Base-by-base conservation (phyloP, 2,113 vertebrate species). In the Coracopsis vasa region DNA sequence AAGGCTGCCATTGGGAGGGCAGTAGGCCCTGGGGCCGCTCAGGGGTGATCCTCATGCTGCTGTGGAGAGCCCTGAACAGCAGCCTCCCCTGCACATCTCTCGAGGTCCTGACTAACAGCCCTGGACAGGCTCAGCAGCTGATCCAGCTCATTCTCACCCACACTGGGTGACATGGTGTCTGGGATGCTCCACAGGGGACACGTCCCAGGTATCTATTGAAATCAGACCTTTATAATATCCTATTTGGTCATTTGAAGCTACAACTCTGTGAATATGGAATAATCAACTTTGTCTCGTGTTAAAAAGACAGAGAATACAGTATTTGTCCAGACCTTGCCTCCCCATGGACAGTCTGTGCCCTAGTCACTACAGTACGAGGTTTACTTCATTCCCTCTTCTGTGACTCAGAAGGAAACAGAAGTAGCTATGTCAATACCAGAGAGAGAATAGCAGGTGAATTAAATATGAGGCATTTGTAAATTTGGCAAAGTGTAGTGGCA, bases 401-500 rank as follows among this genome's bases (percentile, higher is more conserved):
- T 0, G 2, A 60, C 37, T 61, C 27, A 41, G 45, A 78, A 89
- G n/a, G 3, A 69, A 90, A 71, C 21, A 33, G 51, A 65, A 66
- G 23, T 62, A 89, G n/a, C 19, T 19, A 16, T 45, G 29, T 37
- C 42, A 45, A 14, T 28, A n/a, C 10, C 17, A 37, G 29, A 61
- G 72, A 70, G 19, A 92, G 23, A 65, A 54, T 17, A 77, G 11
- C 19, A 61, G 19, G 33, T 4, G 4, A 66, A 70, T 44, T 28
- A 73, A 95, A 70, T 24, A 58, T 0, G 3, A 81, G 16, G 35
- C 37, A 47, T 84, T 44, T 39, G 29, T 70, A 74, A 88, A 45
- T 70, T 66, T 54, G 85, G 13, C 16, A 37, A 42, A 72, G 29
- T 4, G 2, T 20, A 64, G n/a, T 0, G 0, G 25, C 39, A 45